Conservation (phyloP, 2,113 vertebrate genomes). For the Tupaia tana region DNA sequence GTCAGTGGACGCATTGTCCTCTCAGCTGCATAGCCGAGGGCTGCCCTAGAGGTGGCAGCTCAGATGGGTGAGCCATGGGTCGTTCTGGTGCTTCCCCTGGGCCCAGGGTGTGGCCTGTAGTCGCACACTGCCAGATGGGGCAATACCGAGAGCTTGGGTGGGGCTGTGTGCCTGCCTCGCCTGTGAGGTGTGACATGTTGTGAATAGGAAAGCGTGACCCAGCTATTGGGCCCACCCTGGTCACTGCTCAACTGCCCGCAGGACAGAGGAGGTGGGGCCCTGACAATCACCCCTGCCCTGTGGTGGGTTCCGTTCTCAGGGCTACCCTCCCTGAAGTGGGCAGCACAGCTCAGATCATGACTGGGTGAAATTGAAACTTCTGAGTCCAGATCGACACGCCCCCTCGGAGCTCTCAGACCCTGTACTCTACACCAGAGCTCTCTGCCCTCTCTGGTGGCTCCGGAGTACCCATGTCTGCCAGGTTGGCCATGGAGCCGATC, state of each 20-base stretch:
- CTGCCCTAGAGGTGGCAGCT: not conserved
- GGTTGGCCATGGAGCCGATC: constrained; percentile 31
- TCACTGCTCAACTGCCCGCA: not conserved
- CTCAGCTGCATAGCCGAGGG: not conserved
- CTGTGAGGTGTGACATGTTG: not conserved
- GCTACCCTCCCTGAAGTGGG: too few relatives aligned
- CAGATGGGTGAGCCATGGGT: not conserved
- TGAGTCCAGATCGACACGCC: too few relatives aligned
- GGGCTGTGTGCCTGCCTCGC: not conserved
- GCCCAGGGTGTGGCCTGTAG: not conserved
- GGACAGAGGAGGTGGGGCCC: not conserved
- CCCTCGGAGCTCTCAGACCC: not conserved
- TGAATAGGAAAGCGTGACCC: not conserved
- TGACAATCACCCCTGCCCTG: not conserved
- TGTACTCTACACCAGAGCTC: not conserved
- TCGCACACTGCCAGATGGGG: not conserved
- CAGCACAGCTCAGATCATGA: too few relatives aligned
- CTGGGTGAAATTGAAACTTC: too few relatives aligned
- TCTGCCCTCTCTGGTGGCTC: constrained; percentile 19
- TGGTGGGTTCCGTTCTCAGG: not conserved
- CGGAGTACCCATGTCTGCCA: not conserved
- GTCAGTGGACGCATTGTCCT: not conserved
- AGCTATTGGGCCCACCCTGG: not conserved
- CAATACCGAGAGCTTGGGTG: not conserved
- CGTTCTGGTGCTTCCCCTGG: not conserved